Evolutionary conservation across 2,888 invertebrate species (phyloP).

Genomic region (Itoplectis maculator): DNA sequence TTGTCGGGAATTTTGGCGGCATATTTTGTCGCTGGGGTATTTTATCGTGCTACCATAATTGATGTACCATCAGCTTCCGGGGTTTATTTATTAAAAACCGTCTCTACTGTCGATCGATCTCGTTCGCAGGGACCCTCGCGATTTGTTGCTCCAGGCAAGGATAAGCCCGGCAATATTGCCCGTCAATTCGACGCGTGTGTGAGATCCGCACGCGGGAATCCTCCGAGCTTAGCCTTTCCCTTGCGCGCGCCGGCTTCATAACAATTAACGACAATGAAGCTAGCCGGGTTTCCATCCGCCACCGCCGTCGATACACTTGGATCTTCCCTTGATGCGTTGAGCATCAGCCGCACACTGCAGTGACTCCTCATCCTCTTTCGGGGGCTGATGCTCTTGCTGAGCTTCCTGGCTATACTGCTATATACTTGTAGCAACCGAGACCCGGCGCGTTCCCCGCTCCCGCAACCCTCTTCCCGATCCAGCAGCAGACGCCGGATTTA

Average conservation of each 20-base stretch:
- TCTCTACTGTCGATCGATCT: neutral
- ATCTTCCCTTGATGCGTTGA: constrained; percentile 29
- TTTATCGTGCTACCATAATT: neutral
- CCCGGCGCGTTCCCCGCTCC: neutral
- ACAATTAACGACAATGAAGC: constrained; percentile 54
- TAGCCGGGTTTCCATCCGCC: constrained; percentile 28
- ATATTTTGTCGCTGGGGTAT: no score
- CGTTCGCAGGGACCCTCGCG: neutral
- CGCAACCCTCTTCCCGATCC: constrained; percentile 27
- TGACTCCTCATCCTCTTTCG: constrained; percentile 41
- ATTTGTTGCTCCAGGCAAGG: constrained; percentile 26
- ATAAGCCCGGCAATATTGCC: constrained; percentile 22
- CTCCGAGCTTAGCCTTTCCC: neutral
- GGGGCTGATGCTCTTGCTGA: constrained; percentile 14
- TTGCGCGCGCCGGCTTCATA: constrained; percentile 23
- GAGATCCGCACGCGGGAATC: neutral
- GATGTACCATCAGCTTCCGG: neutral
- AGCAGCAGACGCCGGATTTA: constrained; percentile 71
- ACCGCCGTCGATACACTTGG: constrained; percentile 31
- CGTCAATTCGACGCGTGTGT: constrained; percentile 2
- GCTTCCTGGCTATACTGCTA: constrained; percentile 20
- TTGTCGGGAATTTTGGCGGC: no score
- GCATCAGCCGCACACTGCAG: constrained; percentile 19
- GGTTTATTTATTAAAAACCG: neutral
- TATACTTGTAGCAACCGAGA: constrained; percentile 31